Base-by-base conservation (phyloP, 2,113 vertebrate species). In the Stercorarius parasiticus region DNA sequence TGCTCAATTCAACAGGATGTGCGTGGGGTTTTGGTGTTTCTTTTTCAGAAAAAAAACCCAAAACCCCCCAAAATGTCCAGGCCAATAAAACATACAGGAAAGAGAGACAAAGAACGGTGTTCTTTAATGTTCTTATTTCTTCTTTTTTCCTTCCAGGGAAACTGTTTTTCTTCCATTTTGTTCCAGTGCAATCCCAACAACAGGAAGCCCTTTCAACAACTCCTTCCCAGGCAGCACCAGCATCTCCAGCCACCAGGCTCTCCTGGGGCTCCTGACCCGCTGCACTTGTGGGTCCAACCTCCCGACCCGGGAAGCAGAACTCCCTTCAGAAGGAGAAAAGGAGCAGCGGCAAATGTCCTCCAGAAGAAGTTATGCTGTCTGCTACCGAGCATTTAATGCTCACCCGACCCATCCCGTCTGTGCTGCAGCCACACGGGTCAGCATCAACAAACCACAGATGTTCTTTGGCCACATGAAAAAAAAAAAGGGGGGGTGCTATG, bases 41-140 rank as follows among this genome's bases (percentile, higher is more conserved):
- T 72, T 80, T 58, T 67, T 38, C 77, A 80, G 66, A 40, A 88
- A 67, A 47, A 85, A 52, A 23, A 16, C 27, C 20, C 10, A 18
- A 77, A 14, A 8, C 13, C 7, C 23, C 38, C 29, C 7, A 83
- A 56, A 58, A 20, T 13, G 22, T 38, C 50, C 17, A 53, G 32
- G 49, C 8, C 58, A 66, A 76, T 42, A 82, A 85, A 70, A 42
- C 13, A 62, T 8, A 11, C 14, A 49, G 27, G 9, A 58, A 64
- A 58, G 42, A n/a, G 21, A 17, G 1, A 20, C 20, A 47, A 61
- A 67, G 13, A 91, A 45, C 0, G 4, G 27, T 2, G 0, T n/a
- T 80, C 52, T 23, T 86, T 32, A 74, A 42, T 88, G 19, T 29
- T 66, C 55, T 70, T 55, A 49, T 53, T 84, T 78, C 47, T 61